A percentile compares a stretch with the other conserved stretches of the same genome.
Conservation (phyloP, 2,888 invertebrate genomes). For the Oeneis ivallda region DNA sequence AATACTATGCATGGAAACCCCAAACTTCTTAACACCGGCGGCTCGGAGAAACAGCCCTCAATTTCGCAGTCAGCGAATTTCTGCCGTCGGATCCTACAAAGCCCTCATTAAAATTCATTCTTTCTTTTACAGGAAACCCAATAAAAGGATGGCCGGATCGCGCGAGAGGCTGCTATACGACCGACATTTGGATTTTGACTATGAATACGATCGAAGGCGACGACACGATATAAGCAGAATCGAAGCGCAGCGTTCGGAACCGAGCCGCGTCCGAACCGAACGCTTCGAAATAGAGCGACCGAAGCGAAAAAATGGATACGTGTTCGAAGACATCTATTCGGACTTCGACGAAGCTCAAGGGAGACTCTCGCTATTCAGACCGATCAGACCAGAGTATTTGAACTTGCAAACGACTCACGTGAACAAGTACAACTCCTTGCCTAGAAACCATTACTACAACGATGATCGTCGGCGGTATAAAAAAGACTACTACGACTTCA, state of each 20-base stretch:
- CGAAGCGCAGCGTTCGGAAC: slow-evolving; percentile 35
- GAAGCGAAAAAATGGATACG: slow-evolving; percentile 71
- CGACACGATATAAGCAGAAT: slow-evolving; percentile 48
- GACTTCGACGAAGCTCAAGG: slow-evolving; percentile 78
- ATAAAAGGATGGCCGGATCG: slow-evolving; percentile 71
- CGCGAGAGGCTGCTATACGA: slow-evolving; percentile 71
- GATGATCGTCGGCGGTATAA: slow-evolving; percentile 62
- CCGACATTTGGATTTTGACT: slow-evolving; percentile 60
- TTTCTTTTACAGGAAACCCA: slow-evolving; percentile 60
- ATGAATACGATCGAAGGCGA: slow-evolving; percentile 56
- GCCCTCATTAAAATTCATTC: slow-evolving; percentile 51
- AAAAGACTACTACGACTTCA: slow-evolving; percentile 73
- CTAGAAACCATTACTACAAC: slow-evolving; percentile 68
- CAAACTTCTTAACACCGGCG: slow-evolving; percentile 9
- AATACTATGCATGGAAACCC: background rate
- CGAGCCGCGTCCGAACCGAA: slow-evolving; percentile 40
- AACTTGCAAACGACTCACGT: slow-evolving; percentile 69
- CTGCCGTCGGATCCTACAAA: slow-evolving; percentile 32
- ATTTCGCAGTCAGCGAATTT: slow-evolving; percentile 32
- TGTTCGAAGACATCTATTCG: slow-evolving; percentile 77
- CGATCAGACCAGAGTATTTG: slow-evolving; percentile 75
- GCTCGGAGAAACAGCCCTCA: slow-evolving; percentile 18
- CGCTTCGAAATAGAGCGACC: slow-evolving; percentile 55
- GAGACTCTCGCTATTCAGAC: slow-evolving; percentile 70
- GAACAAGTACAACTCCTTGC: slow-evolving; percentile 71